These are phyloP conservation scores for Genyomyrus donnyi DNA, from an alignment of 2,113 vertebrate genomes.

Conservation along the genomic window DNA sequence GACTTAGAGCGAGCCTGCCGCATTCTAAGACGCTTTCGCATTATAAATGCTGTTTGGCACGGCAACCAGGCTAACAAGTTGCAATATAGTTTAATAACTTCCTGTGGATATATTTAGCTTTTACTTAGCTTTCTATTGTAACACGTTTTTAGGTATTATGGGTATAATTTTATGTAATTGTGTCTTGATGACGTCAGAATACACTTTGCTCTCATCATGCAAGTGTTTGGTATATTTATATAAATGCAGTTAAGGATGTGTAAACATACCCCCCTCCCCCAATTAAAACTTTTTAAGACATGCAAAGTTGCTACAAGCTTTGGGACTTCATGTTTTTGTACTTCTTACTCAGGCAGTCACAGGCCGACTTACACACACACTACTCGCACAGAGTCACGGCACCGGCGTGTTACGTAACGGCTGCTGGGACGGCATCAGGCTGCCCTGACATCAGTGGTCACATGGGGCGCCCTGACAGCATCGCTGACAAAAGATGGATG, in stretches of 20 bases:
- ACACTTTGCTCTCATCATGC: not conserved
- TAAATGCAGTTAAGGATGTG: not conserved
- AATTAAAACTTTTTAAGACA: not conserved
- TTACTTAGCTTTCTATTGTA: not conserved
- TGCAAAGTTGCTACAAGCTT: not conserved
- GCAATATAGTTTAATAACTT: conserved; percentile 1
- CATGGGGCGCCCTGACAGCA: not conserved
- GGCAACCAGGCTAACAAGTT: not conserved
- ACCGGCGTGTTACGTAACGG: not conserved
- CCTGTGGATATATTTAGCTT: not conserved
- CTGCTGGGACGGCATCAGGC: not conserved
- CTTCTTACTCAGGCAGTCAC: not conserved
- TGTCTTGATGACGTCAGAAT: not conserved
- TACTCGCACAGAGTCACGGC: not conserved
- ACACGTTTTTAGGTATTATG: not conserved
- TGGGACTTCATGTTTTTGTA: not conserved
- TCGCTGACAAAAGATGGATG: conserved; percentile 5
- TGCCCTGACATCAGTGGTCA: conserved; percentile 9
- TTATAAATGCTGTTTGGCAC: not conserved
- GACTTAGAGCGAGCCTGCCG: not conserved
- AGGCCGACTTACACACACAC: not conserved
- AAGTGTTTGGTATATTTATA: not conserved
- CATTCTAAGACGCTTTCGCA: not conserved
- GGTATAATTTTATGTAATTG: not conserved
- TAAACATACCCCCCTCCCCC: not conserved